These are phyloP conservation scores for Megalurothrips usitatus DNA, from an alignment of 2,888 invertebrate genomes.

Conservation along the genomic window DNA sequence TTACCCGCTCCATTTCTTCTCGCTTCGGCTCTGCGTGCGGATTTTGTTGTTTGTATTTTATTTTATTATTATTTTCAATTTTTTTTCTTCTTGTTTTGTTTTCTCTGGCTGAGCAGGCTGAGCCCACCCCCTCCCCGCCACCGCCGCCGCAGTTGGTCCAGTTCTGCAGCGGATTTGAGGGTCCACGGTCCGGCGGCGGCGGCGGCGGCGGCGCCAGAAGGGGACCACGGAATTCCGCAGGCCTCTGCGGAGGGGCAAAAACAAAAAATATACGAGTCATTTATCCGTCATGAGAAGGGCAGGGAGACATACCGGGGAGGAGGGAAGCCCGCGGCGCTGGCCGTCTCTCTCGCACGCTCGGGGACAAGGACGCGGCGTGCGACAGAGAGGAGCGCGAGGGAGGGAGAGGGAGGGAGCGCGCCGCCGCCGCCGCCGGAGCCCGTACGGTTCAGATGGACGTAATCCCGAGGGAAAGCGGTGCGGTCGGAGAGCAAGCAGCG, in stretches of 20 bases:
- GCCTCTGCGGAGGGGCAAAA: not conserved
- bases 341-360: not conserved
- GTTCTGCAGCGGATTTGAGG: not conserved
- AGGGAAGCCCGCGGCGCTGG: not conserved
- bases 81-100: not conserved
- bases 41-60: not conserved
- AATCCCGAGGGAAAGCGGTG: not conserved
- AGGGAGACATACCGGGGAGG: not conserved
- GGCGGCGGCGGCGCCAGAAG: not conserved
- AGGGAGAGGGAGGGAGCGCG: too few relatives aligned
- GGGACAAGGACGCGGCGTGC: too few relatives aligned
- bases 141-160: not conserved
- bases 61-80: too few relatives aligned
- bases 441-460: not conserved
- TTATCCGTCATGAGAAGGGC: slow-evolving; percentile 10
- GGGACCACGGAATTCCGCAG: not conserved
- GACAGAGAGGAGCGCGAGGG: too few relatives aligned
- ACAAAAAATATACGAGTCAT: not conserved
- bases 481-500: too few relatives aligned
- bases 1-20: too few relatives aligned
- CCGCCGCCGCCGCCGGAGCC: too few relatives aligned
- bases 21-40: not conserved
- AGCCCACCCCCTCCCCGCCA: not conserved
- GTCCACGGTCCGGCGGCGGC: not conserved
- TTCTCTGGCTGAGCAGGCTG: not conserved